Evolutionary conservation across 1,140 invertebrate genomes (phyloP), one percentile per base, ranked within the genome.

Genomic region (Panagrolaimus sp.): DNA sequence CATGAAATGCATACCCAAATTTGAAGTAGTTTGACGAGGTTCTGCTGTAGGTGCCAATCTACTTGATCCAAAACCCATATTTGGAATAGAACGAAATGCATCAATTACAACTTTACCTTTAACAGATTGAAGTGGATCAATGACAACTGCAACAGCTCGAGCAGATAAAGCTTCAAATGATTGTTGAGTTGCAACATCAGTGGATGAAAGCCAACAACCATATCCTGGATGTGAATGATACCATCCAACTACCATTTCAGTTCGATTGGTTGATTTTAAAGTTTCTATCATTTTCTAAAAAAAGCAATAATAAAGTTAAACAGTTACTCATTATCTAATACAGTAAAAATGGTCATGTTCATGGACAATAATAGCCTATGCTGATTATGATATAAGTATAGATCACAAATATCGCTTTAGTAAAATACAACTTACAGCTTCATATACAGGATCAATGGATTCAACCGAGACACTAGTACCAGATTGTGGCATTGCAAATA

Each of bases 281-380:
- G 98, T 98, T 79, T 98, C 96, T 86, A 98, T 91, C 94, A 98
- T 98, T 87, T 97, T 98, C 20, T n/a, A n/a, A n/a, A n/a, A n/a
- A n/a, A n/a, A n/a, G n/a, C n/a, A n/a, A n/a, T n/a, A n/a, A n/a
- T n/a, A n/a, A n/a, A n/a, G n/a, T n/a, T n/a, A n/a, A n/a, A n/a
- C n/a, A n/a, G n/a, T n/a, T n/a, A n/a, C n/a, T n/a, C n/a, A n/a
- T n/a, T n/a, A n/a, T n/a, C n/a, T n/a, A n/a, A n/a, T n/a, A n/a
- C n/a, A n/a, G n/a, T n/a, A n/a, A n/a, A n/a, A n/a, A n/a, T n/a
- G n/a, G n/a, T n/a, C n/a, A n/a, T n/a, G n/a, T n/a, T n/a, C n/a
- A n/a, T n/a, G n/a, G n/a, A n/a, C n/a, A n/a, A n/a, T n/a, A n/a
- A n/a, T n/a, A n/a, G n/a, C n/a, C n/a, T n/a, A n/a, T n/a, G n/a